These are phyloP conservation scores for Magallana angulata DNA, from an alignment of 1,140 invertebrate genomes.

Conservation along the genomic window DNA sequence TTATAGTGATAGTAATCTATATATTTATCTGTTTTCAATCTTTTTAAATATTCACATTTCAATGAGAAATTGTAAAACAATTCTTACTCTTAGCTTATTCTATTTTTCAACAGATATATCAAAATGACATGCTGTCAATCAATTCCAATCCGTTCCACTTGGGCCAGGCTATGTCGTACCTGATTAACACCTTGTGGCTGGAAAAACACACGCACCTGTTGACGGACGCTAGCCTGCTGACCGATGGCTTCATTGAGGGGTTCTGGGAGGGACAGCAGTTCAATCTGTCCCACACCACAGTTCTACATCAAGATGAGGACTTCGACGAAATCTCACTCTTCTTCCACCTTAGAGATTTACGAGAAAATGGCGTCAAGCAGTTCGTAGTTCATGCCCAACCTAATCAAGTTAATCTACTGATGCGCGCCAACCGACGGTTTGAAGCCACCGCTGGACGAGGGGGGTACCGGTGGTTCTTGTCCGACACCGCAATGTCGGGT, in stretches of 20 bases:
- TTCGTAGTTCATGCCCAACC: background rate
- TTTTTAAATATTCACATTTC: no score
- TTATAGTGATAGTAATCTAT: no score
- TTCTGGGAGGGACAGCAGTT: constrained; percentile 19
- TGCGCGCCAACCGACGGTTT: constrained; percentile 29
- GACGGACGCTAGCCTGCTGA: constrained; percentile 9
- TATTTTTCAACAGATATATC: background rate
- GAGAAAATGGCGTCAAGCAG: constrained; percentile 29
- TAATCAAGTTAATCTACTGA: background rate
- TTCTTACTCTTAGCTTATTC: background rate
- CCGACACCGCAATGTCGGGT: constrained; percentile 54
- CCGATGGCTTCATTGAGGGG: constrained; percentile 54
- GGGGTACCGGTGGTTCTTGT: constrained; percentile 68
- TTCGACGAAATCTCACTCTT: constrained; percentile 40
- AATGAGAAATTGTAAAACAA: no score
- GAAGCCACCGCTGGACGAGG: constrained; percentile 62
- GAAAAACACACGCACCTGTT: constrained; percentile 40
- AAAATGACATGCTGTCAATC: background rate
- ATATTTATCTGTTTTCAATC: no score
- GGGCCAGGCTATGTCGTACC: constrained; percentile 1
- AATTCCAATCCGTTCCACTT: background rate
- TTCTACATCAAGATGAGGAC: constrained; percentile 21
- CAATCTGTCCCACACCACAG: constrained; percentile 6
- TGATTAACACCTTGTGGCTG: background rate
- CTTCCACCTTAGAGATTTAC: constrained; percentile 28